These are phyloP conservation scores for Osmoderma eremita DNA, from an alignment of 2,888 invertebrate species.

Conservation along the genomic window DNA sequence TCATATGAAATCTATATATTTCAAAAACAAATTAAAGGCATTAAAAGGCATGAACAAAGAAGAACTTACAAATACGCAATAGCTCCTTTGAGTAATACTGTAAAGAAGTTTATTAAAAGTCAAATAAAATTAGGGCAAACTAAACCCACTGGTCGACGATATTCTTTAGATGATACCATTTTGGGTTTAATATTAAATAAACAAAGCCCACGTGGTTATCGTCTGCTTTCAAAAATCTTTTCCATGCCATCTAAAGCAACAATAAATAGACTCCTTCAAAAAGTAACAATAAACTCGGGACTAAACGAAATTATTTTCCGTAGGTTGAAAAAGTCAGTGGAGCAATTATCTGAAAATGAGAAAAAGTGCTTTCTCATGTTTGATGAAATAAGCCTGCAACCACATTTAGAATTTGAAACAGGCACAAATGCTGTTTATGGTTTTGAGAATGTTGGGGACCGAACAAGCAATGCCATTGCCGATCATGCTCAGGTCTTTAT, in stretches of 20 bases:
- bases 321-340: neutral
- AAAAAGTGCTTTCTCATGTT: neutral
- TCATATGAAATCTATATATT: too few species aligned
- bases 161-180: neutral
- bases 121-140: neutral
- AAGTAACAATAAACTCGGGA: neutral
- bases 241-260: neutral
- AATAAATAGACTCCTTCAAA: neutral
- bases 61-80: neutral
- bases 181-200: neutral
- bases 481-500: conserved; percentile 5
- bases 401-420: conserved; percentile 1
- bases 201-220: conserved; percentile 1
- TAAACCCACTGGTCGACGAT: neutral
- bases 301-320: neutral
- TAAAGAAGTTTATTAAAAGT: neutral
- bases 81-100: neutral
- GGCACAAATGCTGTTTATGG: neutral
- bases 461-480: neutral
- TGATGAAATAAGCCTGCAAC: conserved; percentile 15
- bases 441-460: conserved; percentile 13
- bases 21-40: neutral
- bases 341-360: neutral
- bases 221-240: neutral
- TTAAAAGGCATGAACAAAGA: neutral